A percentile compares a stretch with the other conserved stretches of the same genome.
These are phyloP conservation scores for Callyntrura sp. DNA, from an alignment of 2,888 invertebrate genomes.

Conservation along the genomic window DNA sequence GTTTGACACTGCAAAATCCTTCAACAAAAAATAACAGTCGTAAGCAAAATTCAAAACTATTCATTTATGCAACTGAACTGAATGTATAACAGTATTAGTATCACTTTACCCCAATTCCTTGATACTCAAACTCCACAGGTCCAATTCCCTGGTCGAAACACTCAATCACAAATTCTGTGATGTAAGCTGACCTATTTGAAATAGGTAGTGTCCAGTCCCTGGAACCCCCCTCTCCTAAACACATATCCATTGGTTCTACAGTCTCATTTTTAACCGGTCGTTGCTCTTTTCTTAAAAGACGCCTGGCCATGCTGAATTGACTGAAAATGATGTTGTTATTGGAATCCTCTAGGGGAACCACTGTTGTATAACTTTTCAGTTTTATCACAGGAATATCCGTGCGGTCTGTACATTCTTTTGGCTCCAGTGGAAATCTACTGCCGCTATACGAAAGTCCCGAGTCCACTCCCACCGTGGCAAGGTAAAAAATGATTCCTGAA, in stretches of 20 bases:
- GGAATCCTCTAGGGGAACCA: constrained; percentile 76
- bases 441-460: constrained; percentile 11
- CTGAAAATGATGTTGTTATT: constrained; percentile 76
- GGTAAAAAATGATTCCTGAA: constrained; percentile 51
- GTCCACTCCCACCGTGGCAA: neutral
- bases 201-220: constrained; percentile 74
- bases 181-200: constrained; percentile 74
- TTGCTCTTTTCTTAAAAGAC: constrained; percentile 70
- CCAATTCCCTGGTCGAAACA: constrained; percentile 79
- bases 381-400: constrained; percentile 78
- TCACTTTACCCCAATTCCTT: constrained; percentile 78
- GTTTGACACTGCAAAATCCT: constrained; percentile 75
- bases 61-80: no score
- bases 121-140: constrained; percentile 79
- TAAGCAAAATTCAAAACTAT: neutral
- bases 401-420: constrained; percentile 72
- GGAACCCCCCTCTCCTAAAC: constrained; percentile 77
- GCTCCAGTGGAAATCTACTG: constrained; percentile 68
- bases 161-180: constrained; percentile 79
- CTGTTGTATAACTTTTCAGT: constrained; percentile 76
- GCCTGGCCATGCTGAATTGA: constrained; percentile 76
- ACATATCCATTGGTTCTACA: constrained; percentile 74
- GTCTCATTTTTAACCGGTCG: constrained; percentile 76
- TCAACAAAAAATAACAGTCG: neutral
- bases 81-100: no score